Evolutionary conservation across 2,888 invertebrate species (phyloP).

Genomic region (Neelides folsomi): DNA sequence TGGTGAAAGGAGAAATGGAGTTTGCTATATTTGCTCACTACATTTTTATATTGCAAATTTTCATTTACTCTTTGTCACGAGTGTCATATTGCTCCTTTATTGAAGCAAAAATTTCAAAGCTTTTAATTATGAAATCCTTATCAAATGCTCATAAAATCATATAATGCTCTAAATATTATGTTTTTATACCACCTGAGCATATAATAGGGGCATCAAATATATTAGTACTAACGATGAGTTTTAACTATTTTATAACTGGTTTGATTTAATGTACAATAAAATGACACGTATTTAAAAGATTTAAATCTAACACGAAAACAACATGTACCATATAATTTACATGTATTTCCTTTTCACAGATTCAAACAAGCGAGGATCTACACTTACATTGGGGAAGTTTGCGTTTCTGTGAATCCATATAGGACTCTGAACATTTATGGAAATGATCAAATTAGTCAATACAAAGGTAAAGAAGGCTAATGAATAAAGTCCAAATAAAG

Average conservation of each 20-base stretch:
- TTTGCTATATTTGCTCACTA: too few relatives aligned
- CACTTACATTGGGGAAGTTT: slow-evolving; percentile 96
- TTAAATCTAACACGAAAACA: background rate
- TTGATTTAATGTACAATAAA: background rate
- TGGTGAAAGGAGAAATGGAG: too few relatives aligned
- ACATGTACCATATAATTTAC: background rate
- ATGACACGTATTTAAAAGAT: slow-evolving; percentile 4
- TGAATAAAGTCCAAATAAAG: background rate
- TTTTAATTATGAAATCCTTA: too few relatives aligned
- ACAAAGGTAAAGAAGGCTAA: slow-evolving; percentile 50
- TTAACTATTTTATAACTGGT: background rate
- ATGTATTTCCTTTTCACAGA: slow-evolving; percentile 47
- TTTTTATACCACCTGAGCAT: too few relatives aligned
- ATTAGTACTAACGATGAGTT: too few relatives aligned
- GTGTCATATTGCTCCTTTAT: too few relatives aligned
- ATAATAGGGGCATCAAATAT: too few relatives aligned
- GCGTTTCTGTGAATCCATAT: slow-evolving; percentile 96
- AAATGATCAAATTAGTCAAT: slow-evolving; percentile 68
- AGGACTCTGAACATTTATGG: slow-evolving; percentile 83
- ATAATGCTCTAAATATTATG: too few relatives aligned
- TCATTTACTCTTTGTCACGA: too few relatives aligned
- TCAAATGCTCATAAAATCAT: too few relatives aligned
- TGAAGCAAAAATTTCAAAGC: too few relatives aligned
- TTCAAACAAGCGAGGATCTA: slow-evolving; percentile 84
- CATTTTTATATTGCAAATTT: too few relatives aligned